Evolutionary conservation across 2,888 invertebrate species (phyloP), one percentile per base, ranked within the genome.

Genomic region (Eilema sororculum): DNA sequence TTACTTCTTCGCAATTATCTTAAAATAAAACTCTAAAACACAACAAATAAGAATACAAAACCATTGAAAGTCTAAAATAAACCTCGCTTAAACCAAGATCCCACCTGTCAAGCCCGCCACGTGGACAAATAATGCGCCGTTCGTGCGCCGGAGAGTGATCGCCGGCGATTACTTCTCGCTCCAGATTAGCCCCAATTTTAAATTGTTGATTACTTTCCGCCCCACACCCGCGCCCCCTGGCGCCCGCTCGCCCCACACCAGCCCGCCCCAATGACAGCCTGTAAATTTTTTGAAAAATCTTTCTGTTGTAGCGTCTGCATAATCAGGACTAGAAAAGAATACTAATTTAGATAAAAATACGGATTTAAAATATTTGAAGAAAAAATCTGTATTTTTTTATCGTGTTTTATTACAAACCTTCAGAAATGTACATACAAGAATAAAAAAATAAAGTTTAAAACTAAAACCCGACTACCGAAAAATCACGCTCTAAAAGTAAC

Each of bases 111-210:
- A 69, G 67, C 63, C 13, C 58, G 58, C 63, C 73, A 74, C 77
- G 72, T 67, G 76, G 76, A 76, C 66, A 74, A 24, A 71, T n/a
- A n/a, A n/a, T 72, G 76, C 72, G 66, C 72, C 79, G 80, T 78
- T 41, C 56, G 67, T 57, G 67, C 71, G 62, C 63, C 74, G 83
- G 86, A 90, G 93, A 94, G 86, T 90, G 93, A 94, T 94, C 85
- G 89, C 87, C 75, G 73, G 73, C 87, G 91, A 93, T 92, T 92
- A 91, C 88, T 82, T 74, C 80, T 81, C 84, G 87, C 85, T 83
- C 81, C 83, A 92, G 94, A 93, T 94, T 93, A 94, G 92, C 88
- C 90, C 90, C 93, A 93, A 93, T 94, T 94, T 94, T 93, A 94
- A 94, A 94, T 94, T 94, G 94, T 94, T 94, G 93, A 94, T 94